A percentile compares a stretch with the other conserved stretches of the same genome.
These are phyloP conservation scores for Triplophysa tibetana DNA, from an alignment of 2,113 vertebrate genomes.

Conservation along the genomic window DNA sequence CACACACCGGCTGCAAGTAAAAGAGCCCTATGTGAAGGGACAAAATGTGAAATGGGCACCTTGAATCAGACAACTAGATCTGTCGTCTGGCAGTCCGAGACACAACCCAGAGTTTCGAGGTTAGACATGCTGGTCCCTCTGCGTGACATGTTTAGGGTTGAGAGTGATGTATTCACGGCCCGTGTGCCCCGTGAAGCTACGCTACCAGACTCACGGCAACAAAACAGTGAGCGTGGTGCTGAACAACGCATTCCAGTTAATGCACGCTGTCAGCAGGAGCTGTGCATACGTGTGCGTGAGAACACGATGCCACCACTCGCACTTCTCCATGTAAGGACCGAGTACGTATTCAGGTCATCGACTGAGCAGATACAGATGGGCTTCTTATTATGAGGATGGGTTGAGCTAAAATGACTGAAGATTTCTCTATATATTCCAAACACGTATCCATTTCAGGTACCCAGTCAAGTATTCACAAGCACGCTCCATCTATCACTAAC, in stretches of 20 bases:
- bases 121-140: constrained; percentile 40
- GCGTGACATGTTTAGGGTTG: constrained; percentile 61
- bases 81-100: constrained; percentile 15
- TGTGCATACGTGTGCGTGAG: not conserved
- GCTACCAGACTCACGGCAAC: constrained; percentile 31
- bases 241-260: constrained; percentile 20
- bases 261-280: not conserved
- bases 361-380: constrained; percentile 54
- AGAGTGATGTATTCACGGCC: constrained; percentile 58
- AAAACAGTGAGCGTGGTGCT: constrained; percentile 52
- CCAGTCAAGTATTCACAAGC: constrained; percentile 4
- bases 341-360: constrained; percentile 59
- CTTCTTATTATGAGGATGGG: constrained; percentile 43
- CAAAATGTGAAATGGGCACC: constrained; percentile 19
- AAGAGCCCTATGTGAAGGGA: constrained; percentile 34
- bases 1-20: not conserved
- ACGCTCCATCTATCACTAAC: constrained; percentile 12
- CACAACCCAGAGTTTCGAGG: constrained; percentile 35
- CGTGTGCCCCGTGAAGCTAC: constrained; percentile 57
- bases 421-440: constrained; percentile 8
- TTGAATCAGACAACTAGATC: not conserved
- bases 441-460: not conserved
- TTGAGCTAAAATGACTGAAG: constrained; percentile 18
- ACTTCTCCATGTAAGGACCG: constrained; percentile 63
- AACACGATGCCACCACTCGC: constrained; percentile 20